A percentile compares a stretch with the other conserved stretches of the same genome.
These are phyloP conservation scores for Empidonax traillii DNA, from an alignment of 2,113 vertebrate species.

Conservation along the genomic window DNA sequence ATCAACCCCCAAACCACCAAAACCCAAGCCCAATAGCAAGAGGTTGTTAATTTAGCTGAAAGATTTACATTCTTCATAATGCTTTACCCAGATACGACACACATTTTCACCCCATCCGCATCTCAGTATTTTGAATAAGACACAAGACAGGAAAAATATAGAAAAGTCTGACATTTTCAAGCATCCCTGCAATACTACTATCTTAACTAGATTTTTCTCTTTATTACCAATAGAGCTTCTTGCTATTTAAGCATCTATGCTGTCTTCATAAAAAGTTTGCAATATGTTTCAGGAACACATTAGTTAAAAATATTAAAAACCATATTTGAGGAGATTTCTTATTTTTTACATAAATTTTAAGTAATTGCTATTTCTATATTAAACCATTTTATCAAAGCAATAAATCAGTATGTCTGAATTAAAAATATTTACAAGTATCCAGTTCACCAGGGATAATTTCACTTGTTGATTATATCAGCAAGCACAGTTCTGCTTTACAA, in stretches of 20 bases:
- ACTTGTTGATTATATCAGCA: background rate
- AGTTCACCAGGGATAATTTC: slow-evolving; percentile 3
- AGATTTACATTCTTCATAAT: background rate
- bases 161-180: background rate
- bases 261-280: background rate
- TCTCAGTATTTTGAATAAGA: background rate
- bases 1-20: background rate
- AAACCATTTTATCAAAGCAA: background rate
- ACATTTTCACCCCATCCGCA: background rate
- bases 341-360: background rate
- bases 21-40: background rate
- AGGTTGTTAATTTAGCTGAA: background rate
- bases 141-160: background rate
- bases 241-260: background rate
- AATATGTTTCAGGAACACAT: background rate
- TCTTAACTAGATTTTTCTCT: background rate
- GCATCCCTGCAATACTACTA: background rate
- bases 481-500: background rate
- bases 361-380: background rate
- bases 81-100: background rate
- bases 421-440: slow-evolving; percentile 14
- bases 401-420: background rate
- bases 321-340: background rate
- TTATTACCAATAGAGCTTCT: background rate
- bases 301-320: background rate